phyloP scores from a whole-genome alignment of 2,888 invertebrate genomes.

The Rosalia funebris region DNA sequence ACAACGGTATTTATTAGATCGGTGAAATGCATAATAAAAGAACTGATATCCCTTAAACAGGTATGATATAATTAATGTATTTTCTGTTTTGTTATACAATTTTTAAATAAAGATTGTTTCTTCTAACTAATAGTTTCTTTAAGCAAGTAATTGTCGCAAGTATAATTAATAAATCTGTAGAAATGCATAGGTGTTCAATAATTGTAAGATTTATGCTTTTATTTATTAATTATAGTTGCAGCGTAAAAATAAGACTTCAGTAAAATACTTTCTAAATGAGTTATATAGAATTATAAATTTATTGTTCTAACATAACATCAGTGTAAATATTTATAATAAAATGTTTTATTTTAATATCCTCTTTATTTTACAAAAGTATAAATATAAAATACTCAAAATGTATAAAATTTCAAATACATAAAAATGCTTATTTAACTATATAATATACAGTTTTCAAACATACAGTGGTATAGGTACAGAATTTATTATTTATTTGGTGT shows the following conservation, averaged over 20 bases:
- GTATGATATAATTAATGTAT: slow-evolving; percentile 35
- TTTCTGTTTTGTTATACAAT: slow-evolving; percentile 31
- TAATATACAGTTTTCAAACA: slow-evolving; percentile 9
- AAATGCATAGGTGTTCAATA: neutral
- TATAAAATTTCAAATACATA: slow-evolving; percentile 25
- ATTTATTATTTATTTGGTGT: slow-evolving; percentile 25
- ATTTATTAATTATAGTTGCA: slow-evolving; percentile 22
- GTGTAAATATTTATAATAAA: slow-evolving; percentile 37
- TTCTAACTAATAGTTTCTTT: slow-evolving; percentile 1
- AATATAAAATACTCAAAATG: slow-evolving; percentile 26
- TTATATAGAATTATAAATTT: slow-evolving; percentile 3
- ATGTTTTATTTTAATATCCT: slow-evolving; percentile 25
- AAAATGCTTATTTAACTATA: slow-evolving; percentile 9
- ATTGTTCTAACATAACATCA: slow-evolving; percentile 12
- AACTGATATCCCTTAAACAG: slow-evolving; percentile 43
- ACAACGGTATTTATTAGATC: neutral
- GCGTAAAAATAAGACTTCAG: slow-evolving; percentile 3
- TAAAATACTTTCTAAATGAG: slow-evolving; percentile 2
- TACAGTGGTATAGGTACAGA: slow-evolving; percentile 9
- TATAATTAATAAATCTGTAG: slow-evolving; percentile 7
- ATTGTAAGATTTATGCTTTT: too few relatives aligned
- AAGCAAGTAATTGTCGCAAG: neutral
- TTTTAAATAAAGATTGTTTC: slow-evolving; percentile 20
- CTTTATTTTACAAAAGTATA: slow-evolving; percentile 31
- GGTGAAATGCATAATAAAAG: slow-evolving; percentile 45